Base-by-base conservation (phyloP, 2,888 invertebrate species). In the Criorhina ranunculi region DNA sequence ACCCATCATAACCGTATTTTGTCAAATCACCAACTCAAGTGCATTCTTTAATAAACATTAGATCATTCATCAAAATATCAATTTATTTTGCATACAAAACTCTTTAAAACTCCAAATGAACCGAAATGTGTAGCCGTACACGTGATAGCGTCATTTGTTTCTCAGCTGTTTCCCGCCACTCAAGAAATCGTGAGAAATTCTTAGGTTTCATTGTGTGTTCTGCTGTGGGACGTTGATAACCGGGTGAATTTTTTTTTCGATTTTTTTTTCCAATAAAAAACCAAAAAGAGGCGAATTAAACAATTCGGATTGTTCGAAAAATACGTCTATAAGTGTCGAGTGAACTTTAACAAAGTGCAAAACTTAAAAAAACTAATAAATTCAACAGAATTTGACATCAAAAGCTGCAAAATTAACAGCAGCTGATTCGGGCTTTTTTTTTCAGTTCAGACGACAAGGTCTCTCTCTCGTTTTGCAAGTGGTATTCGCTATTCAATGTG, bases 101-200 rank as follows among this genome's bases (percentile, higher is more conserved):
- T 17, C 12, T 29, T 42, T 7, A 8, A 40, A 37, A 79, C 24
- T 69, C 15, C 12, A 6, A 42, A 9, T 59, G 15, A 69, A 64
- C 57, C 37, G 11, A 37, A 24, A 15, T 42, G 83, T 75, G 83
- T 85, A 79, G 83, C 75, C 83, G 83, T 75, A 85, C 83, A 85
- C 49, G 35, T 37, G 40, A 75, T 79, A 85, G 83, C 83, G 83
- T 85, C 83, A 85, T 79, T 85, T 75, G 67, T 79, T 85, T 85
- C 83, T 85, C 83, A 85, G 83, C 83, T 85, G 83, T 85, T 85
- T 85, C 83, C 83, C 83, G 83, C 83, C 83, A 85, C 83, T 85
- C 73, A 79, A 78, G 79, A 69, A 83, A 72, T 77, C 17, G 62
- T 83, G 66, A 75, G 75, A 75, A 79, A 70, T 79, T 78, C 78